phyloP scores from a whole-genome alignment of 2,888 invertebrate species.

The Dione vanillae region DNA sequence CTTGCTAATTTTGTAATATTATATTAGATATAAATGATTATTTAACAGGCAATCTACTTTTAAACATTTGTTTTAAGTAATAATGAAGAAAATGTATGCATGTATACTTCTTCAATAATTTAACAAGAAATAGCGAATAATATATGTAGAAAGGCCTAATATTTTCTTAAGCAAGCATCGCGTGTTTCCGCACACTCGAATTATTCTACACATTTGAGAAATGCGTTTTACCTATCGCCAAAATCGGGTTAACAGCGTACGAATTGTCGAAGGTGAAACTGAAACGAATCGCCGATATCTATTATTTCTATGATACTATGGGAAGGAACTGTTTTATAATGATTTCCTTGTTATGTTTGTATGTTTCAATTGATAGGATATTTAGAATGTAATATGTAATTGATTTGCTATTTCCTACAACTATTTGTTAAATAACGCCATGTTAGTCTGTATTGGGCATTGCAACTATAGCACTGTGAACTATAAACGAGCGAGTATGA shows the following conservation, averaged over 20 bases:
- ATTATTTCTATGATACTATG: slow-evolving; percentile 33
- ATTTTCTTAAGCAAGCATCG: slow-evolving; percentile 29
- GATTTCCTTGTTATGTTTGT: slow-evolving; percentile 24
- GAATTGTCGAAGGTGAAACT: slow-evolving; percentile 59
- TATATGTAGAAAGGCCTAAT: not conserved
- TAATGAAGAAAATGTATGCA: not conserved
- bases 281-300: slow-evolving; percentile 53
- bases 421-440: slow-evolving; percentile 2
- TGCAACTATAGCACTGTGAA: not conserved
- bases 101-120: not conserved
- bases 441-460: not conserved
- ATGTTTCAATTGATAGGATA: not conserved
- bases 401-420: not conserved
- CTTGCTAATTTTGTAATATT: not conserved
- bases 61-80: too few species aligned
- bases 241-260: slow-evolving; percentile 51
- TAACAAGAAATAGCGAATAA: not conserved
- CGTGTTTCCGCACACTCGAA: slow-evolving; percentile 41
- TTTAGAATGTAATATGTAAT: slow-evolving; percentile 6
- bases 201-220: slow-evolving; percentile 42
- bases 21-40: not conserved
- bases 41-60: too few species aligned
- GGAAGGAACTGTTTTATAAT: slow-evolving; percentile 22
- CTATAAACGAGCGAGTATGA: not conserved
- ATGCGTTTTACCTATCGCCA: slow-evolving; percentile 44